These are phyloP conservation scores for Orthosia gothica DNA, from an alignment of 2,888 invertebrate species.

Conservation along the genomic window DNA sequence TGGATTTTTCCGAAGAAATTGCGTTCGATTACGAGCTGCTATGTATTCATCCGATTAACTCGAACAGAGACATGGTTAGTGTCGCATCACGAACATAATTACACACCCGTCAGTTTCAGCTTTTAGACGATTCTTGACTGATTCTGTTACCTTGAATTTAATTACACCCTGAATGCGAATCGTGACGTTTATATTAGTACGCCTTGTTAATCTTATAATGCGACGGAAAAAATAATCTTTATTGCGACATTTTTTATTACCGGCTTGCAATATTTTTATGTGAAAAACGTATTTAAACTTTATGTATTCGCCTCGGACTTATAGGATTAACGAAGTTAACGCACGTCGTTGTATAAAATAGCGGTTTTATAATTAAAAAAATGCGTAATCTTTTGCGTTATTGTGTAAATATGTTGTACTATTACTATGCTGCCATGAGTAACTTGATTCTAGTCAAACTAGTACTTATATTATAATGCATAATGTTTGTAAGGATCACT, in stretches of 20 bases:
- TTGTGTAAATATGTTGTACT: conserved; percentile 62
- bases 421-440: conserved; percentile 73
- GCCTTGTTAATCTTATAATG: conserved; percentile 81
- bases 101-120: conserved; percentile 65
- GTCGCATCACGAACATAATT: conserved; percentile 63
- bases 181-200: conserved; percentile 67
- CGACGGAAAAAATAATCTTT: conserved; percentile 73
- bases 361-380: conserved; percentile 55
- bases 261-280: conserved; percentile 74
- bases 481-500: conserved; percentile 68
- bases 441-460: conserved; percentile 82
- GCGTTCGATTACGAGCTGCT: conserved; percentile 30
- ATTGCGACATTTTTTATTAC: conserved; percentile 75
- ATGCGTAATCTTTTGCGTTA: conserved; percentile 56
- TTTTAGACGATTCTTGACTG: conserved; percentile 72
- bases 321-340: conserved; percentile 76
- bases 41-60: conserved; percentile 41
- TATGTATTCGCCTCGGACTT: conserved; percentile 63
- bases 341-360: conserved; percentile 57
- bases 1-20: conserved; percentile 16
- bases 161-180: conserved; percentile 63
- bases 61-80: conserved; percentile 45
- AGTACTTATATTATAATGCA: conserved; percentile 67
- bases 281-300: conserved; percentile 67
- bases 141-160: conserved; percentile 72